Percentiles rank a stretch among this genome's conserved stretches.
Evolutionary conservation across 2,113 vertebrate species (phyloP).

Genomic region (Marcusenius ussheri): DNA sequence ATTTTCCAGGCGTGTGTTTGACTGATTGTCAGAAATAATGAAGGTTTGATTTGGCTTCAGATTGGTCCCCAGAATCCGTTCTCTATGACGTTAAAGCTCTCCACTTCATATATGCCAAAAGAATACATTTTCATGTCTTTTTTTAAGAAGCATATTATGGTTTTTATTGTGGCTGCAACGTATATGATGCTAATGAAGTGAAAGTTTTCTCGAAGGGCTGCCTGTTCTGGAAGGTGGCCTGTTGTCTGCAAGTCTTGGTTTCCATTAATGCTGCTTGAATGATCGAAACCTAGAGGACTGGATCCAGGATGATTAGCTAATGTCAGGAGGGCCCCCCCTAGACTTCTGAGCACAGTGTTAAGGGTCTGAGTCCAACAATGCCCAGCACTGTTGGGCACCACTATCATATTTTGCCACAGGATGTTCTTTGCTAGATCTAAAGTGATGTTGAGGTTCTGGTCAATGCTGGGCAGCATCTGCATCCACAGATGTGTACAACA

Average conservation of each 20-base stretch:
- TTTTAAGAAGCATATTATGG: not conserved
- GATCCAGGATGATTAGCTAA: not conserved
- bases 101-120: not conserved
- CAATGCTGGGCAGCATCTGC: not conserved
- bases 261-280: not conserved
- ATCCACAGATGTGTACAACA: not conserved
- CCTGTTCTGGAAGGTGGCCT: not conserved
- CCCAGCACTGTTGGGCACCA: not conserved
- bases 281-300: not conserved
- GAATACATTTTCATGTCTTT: not conserved
- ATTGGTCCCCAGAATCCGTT: not conserved
- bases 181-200: not conserved
- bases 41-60: not conserved
- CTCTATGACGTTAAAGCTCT: not conserved
- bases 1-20: not conserved
- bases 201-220: not conserved
- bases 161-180: not conserved
- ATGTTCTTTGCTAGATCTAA: not conserved
- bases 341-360: not conserved
- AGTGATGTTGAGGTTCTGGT: not conserved
- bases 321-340: not conserved
- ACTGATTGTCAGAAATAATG: constrained; percentile 5
- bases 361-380: not conserved
- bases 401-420: not conserved
- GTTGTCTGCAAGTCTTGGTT: not conserved